Evolutionary conservation across 2,888 invertebrate species (phyloP), one percentile per base, ranked within the genome.

Genomic region (Aphrophora alni): DNA sequence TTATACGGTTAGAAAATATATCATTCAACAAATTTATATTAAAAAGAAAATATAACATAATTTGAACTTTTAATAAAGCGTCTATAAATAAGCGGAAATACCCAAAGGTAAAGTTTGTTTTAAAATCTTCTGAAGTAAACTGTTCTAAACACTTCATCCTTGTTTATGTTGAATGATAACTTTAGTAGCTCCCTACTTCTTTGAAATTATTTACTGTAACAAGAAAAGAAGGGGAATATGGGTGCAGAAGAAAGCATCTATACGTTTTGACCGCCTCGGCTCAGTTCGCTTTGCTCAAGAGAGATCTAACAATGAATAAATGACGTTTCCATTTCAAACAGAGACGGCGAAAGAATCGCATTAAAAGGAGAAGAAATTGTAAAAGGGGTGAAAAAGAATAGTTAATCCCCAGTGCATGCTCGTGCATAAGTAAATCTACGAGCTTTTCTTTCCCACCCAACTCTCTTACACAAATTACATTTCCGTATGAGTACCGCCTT

Each of bases 261-360:
- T 44, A 44, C 44, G 44, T 44, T 21, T 21, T 59, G 59, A 59
- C 59, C 59, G 59, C 59, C 59, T 21, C 59, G 14, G 21, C 14
- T 59, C 5, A 59, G 10, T 21, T 59, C 21, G 21, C 59, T 59
- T n/a, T 14, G 59, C 59, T 59, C 59, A 5, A 59, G 21, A 59
- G 59, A 59, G 59, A 21, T 59, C 59, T 59, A 59, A 59, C 59
- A 59, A 59, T 59, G 59, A 59, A 59, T 59, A 59, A 59, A 59
- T 59, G 59, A 59, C 59, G 59, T 59, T 59, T 21, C 59, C 59
- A 59, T 59, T 59, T 59, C 59, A 59, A 59, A 59, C 59, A 21
- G 59, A 59, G 59, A 59, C 59, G 59, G 59, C n/a, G 59, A 59
- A 59, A 59, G 59, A n/a, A 59, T 59, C 59, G 59, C 59, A 59